Percentiles rank a stretch among this genome's conserved stretches.
phyloP scores from a whole-genome alignment of 2,113 vertebrate genomes.

The Pseudorhombus dupliciocellatus region DNA sequence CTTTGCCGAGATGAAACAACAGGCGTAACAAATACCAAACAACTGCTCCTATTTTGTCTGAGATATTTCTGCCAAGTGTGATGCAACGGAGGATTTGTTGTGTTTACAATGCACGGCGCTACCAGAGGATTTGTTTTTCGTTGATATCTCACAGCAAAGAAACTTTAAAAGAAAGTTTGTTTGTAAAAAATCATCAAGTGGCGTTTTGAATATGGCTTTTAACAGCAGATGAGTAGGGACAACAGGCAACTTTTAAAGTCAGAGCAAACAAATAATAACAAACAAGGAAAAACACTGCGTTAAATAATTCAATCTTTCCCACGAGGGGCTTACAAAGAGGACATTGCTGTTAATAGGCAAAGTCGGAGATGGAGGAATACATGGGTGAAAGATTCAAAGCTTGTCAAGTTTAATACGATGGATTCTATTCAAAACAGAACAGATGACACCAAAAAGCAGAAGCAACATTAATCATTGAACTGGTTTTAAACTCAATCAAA shows the following conservation, averaged over 20 bases:
- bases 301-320: neutral
- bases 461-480: neutral
- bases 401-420: neutral
- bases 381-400: conserved; percentile 3
- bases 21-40: too few species aligned
- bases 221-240: too few species aligned
- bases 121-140: neutral
- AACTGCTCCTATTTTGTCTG: too few species aligned
- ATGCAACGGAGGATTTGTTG: neutral
- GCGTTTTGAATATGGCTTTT: too few species aligned
- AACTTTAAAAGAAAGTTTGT: too few species aligned
- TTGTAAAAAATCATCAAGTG: too few species aligned
- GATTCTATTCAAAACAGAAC: too few species aligned
- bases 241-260: too few species aligned
- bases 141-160: too few species aligned
- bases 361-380: neutral
- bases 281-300: neutral
- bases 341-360: neutral
- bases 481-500: neutral
- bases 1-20: too few species aligned
- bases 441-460: too few species aligned
- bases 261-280: neutral
- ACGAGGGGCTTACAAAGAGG: neutral
- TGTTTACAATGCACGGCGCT: neutral
- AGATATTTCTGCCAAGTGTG: too few species aligned